These are phyloP conservation scores for Ammospiza maritima DNA, from an alignment of 2,797 vertebrate genomes.

Conservation along the genomic window DNA sequence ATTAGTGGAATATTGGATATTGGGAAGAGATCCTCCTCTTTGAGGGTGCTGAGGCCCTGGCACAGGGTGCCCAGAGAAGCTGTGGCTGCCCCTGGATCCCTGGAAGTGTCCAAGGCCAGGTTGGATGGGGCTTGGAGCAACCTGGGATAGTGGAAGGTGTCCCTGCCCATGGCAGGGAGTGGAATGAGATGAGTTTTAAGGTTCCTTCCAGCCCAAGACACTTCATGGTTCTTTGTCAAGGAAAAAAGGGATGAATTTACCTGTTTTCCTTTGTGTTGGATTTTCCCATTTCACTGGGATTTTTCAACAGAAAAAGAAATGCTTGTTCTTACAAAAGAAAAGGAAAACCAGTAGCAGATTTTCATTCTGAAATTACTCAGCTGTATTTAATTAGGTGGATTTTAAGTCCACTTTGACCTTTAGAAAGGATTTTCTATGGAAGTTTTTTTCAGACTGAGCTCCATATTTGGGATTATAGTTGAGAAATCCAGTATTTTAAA, in stretches of 20 bases:
- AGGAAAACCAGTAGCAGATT: neutral
- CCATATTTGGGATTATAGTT: neutral
- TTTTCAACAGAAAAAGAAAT: neutral
- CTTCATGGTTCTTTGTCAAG: neutral
- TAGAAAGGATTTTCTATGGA: neutral
- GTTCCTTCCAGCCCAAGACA: neutral
- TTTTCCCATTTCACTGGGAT: neutral
- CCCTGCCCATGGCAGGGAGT: neutral
- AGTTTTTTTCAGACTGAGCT: neutral
- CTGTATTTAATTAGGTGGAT: neutral
- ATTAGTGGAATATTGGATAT: neutral
- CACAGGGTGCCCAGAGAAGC: neutral
- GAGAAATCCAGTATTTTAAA: neutral
- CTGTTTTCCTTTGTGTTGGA: neutral
- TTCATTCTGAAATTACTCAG: neutral
- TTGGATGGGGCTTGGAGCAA: fast-evolving
- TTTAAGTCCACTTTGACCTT: neutral
- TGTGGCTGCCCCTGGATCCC: neutral
- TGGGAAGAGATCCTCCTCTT: neutral
- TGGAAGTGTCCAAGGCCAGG: fast-evolving
- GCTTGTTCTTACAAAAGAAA: neutral
- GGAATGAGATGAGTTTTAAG: fast-evolving
- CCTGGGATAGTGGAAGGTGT: neutral
- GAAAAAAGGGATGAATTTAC: neutral
- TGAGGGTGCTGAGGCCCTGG: fast-evolving